Evolutionary conservation across 2,113 vertebrate genomes (phyloP).

Genomic region (Epinephelus cyanopodus): DNA sequence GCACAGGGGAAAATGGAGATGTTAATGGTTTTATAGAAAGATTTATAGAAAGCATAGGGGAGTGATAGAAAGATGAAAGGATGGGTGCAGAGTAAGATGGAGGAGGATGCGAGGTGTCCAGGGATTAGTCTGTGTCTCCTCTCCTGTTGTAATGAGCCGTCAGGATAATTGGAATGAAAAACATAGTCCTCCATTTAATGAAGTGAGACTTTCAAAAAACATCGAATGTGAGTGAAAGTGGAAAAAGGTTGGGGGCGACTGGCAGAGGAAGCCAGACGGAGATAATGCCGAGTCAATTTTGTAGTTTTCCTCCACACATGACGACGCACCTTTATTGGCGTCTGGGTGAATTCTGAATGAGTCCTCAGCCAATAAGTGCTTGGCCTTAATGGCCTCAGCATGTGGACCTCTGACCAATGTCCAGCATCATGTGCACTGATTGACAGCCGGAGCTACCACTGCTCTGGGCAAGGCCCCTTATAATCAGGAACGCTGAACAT

Average conservation of each 20-base stretch:
- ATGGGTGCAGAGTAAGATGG: conserved; percentile 32
- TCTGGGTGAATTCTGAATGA: conserved; percentile 37
- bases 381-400: conserved; percentile 22
- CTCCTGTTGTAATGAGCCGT: conserved; percentile 77
- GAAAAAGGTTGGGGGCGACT: conserved; percentile 35
- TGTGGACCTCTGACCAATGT: conserved; percentile 27
- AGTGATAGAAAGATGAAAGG: conserved; percentile 48
- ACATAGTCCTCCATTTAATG: conserved; percentile 75
- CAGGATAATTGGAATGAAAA: conserved; percentile 81
- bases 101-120: conserved; percentile 56
- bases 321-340: conserved; percentile 17
- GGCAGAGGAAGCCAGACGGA: conserved; percentile 26
- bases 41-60: conserved; percentile 31
- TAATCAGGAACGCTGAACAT: conserved; percentile 61
- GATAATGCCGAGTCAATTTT: conserved; percentile 47
- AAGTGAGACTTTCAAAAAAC: conserved; percentile 66
- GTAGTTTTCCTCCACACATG: conserved; percentile 20
- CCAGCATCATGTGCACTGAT: conserved; percentile 23
- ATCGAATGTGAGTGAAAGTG: conserved; percentile 48
- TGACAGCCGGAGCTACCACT: conserved; percentile 41
- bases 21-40: conserved; percentile 17
- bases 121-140: conserved; percentile 68
- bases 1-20: neutral
- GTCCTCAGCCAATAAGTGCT: conserved; percentile 45
- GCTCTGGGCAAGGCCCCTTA: conserved; percentile 43